These are phyloP conservation scores for Cathartes aura DNA, from an alignment of 2,113 vertebrate species.

Conservation along the genomic window DNA sequence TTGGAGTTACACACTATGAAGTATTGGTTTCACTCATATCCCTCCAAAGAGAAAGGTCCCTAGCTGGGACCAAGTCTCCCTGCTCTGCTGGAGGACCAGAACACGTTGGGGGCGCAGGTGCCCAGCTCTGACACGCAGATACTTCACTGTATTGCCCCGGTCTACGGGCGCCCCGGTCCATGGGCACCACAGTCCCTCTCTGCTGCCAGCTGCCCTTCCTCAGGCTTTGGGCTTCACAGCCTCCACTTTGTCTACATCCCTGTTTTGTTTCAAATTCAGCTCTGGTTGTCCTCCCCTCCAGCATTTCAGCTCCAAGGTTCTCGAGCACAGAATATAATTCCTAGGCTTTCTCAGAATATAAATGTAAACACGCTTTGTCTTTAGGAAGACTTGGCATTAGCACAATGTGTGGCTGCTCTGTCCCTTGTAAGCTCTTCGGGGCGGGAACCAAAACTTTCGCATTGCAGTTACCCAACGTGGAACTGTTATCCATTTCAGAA, in stretches of 20 bases:
- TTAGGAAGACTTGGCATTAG: not conserved
- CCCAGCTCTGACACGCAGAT: not conserved
- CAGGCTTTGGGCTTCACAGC: not conserved
- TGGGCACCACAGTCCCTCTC: not conserved
- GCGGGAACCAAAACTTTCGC: not conserved
- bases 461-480: not conserved
- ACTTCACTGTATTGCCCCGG: rapidly evolving
- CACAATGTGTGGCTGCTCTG: not conserved
- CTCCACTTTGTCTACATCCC: not conserved
- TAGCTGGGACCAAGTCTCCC: no score
- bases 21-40: not conserved
- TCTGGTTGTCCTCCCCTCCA: not conserved
- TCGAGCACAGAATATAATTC: not conserved
- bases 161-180: rapidly evolving
- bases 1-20: not conserved
- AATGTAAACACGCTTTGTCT: not conserved
- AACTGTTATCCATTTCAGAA: not conserved
- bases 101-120: not conserved
- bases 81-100: not conserved
- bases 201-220: not conserved
- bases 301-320: not conserved
- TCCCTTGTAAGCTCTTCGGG: not conserved
- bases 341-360: not conserved
- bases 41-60: not conserved
- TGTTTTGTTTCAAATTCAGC: not conserved